Percentiles rank a stretch among this genome's conserved stretches.
Conservation (phyloP, 1,140 invertebrate species). For the Tetramorium alpestre region DNA sequence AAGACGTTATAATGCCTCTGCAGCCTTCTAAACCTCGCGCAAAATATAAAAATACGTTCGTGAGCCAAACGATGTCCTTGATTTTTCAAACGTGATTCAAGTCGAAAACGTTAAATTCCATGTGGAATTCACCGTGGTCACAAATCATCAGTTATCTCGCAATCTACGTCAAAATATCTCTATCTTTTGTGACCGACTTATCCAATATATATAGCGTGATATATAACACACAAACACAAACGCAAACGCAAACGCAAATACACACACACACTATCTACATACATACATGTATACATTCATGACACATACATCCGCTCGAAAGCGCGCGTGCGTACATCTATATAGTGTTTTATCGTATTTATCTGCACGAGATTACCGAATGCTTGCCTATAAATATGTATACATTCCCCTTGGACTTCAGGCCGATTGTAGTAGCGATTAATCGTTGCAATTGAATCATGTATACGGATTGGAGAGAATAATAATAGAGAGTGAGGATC, state of each 20-base stretch:
- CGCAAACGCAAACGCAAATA: not conserved
- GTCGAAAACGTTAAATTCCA: not conserved
- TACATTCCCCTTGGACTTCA: constrained; percentile 61
- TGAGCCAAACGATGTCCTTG: not conserved
- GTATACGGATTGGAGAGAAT: constrained; percentile 1
- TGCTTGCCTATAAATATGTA: constrained; percentile 12
- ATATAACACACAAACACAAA: not conserved
- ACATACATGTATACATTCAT: too few relatives aligned
- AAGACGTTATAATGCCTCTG: not conserved
- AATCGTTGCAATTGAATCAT: constrained; percentile 65
- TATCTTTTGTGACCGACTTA: constrained; percentile 6
- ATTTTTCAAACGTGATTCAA: not conserved
- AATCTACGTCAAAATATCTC: constrained; percentile 16
- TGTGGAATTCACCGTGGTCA: not conserved
- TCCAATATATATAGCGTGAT: not conserved
- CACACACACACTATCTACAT: not conserved
- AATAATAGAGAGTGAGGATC: not conserved
- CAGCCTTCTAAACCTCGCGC: not conserved
- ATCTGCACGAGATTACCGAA: constrained; percentile 50
- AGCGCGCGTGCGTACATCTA: not conserved
- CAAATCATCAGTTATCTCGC: constrained; percentile 32
- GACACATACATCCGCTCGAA: not conserved
- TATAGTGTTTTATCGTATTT: constrained; percentile 17
- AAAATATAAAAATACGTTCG: not conserved
- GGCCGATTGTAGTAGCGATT: constrained; percentile 73